Evolutionary conservation across 1,140 invertebrate genomes (phyloP), one percentile per base, ranked within the genome.

Genomic region (Drosophila biarmipes): DNA sequence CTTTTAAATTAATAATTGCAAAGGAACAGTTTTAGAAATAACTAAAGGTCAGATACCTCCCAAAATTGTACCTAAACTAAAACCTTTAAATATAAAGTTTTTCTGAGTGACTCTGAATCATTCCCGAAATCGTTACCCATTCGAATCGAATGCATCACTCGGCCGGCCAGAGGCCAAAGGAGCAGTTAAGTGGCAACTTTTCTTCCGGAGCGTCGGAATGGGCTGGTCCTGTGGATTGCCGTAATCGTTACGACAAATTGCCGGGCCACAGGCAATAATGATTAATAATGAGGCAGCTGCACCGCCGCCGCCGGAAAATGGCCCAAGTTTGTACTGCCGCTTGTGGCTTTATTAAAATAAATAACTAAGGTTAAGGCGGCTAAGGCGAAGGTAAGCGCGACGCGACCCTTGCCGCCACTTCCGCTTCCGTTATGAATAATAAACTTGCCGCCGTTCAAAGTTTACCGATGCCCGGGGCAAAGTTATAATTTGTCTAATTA

Each of bases 401-500:
- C 42, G n/a, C 61, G 40, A 69, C 67, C 63, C 67, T 69, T 56
- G 63, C 48, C 46, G 46, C 42, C 21, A 19, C 57, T 68, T 69
- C 49, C 63, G 66, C 63, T 69, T 69, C 35, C 67, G 63, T 73
- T 66, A 75, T 84, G 80, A 84, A 79, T 84, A 79, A 75, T 69
- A 64, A 84, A 78, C 71, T 76, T 73, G 49, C 11, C 54, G 51
- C 51, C 40, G 43, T 52, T 69, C 61, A 14, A 62, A 66, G 52
- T 57, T 79, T 74, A 80, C 73, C 46, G 67, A 57, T 46, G 68
- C 73, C 52, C 51, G 63, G 45, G 52, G 42, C 46, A 75, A 82
- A 79, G 48, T 85, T 84, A 63, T 82, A 82, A 82, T 84, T 79
- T 84, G 63, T 75, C 75, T 84, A 79, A 85, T 82, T 82, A 84